Conservation (phyloP, 2,888 invertebrate genomes). For the Cephus nigrinus region DNA sequence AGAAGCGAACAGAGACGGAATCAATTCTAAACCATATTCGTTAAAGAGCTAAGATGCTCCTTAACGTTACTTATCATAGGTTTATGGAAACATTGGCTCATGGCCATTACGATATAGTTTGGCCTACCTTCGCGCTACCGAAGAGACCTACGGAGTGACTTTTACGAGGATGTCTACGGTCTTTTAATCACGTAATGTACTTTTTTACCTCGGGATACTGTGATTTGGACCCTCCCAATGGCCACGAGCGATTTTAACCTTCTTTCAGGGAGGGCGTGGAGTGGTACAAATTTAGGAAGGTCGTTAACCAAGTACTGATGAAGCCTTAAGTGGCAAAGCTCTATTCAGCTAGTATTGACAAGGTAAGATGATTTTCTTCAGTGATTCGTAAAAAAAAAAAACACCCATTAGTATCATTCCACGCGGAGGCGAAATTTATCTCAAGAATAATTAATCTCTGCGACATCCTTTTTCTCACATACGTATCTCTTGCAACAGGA, state of each 20-base stretch:
- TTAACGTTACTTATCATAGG: slow-evolving; percentile 11
- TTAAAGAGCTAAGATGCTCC: neutral
- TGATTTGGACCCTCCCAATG: neutral
- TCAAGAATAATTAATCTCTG: neutral
- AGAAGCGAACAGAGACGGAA: neutral
- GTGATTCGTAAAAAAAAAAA: slow-evolving; percentile 40
- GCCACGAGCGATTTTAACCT: neutral
- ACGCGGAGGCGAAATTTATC: neutral
- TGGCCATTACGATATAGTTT: slow-evolving; percentile 64
- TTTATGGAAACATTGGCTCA: slow-evolving; percentile 63
- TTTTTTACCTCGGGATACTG: neutral
- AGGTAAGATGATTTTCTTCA: slow-evolving; percentile 49
- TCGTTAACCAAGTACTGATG: slow-evolving; percentile 70
- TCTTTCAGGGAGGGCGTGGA: slow-evolving; percentile 68
- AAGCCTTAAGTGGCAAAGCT: slow-evolving; percentile 62
- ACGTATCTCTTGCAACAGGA: slow-evolving; percentile 41
- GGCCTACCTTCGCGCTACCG: slow-evolving; percentile 63
- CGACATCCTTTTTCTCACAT: neutral
- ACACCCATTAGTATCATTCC: slow-evolving; percentile 53
- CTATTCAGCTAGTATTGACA: slow-evolving; percentile 52
- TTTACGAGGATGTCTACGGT: slow-evolving; percentile 47
- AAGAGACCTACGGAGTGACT: slow-evolving; percentile 47
- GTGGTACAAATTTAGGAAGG: slow-evolving; percentile 69
- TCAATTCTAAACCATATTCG: neutral
- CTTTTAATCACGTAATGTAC: slow-evolving; percentile 57